Conservation (phyloP, 2,113 vertebrate genomes). For the Xiphophorus maculatus region DNA sequence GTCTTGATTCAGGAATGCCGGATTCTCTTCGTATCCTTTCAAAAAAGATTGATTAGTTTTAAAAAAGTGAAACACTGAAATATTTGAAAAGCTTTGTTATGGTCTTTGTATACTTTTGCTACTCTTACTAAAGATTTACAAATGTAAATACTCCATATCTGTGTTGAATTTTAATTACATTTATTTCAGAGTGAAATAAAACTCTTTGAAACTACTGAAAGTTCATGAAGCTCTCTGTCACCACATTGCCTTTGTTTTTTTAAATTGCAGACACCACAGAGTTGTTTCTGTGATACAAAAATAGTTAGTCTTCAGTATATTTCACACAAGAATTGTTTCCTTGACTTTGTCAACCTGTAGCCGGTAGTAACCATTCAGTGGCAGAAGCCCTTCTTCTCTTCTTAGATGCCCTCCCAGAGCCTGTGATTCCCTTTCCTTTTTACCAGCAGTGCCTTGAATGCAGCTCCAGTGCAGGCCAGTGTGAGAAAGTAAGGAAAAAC, state of each 20-base stretch:
- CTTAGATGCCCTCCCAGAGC: constrained; percentile 94
- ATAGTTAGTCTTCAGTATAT: not conserved
- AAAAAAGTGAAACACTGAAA: too few species aligned
- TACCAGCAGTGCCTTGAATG: constrained; percentile 87
- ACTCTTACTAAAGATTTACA: not conserved
- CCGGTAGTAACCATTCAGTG: constrained; percentile 92
- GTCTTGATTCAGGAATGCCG: constrained; percentile 88
- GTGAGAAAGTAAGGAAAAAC: constrained; percentile 85
- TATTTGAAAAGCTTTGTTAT: not conserved
- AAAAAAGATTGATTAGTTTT: not conserved
- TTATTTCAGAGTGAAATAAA: not conserved
- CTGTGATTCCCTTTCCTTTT: constrained; percentile 85
- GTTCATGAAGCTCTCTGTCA: not conserved
- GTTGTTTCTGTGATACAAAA: not conserved
- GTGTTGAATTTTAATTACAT: not conserved
- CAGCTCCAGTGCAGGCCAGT: constrained; percentile 76
- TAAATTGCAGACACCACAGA: not conserved
- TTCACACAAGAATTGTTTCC: constrained; percentile 23
- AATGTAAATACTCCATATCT: not conserved
- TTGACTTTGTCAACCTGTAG: constrained; percentile 76
- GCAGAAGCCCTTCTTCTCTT: constrained; percentile 95
- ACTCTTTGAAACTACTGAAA: not conserved
- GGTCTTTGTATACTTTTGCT: not conserved
- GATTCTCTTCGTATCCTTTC: constrained; percentile 93
- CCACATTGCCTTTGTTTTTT: not conserved